Evolutionary conservation across 2,797 vertebrate genomes (phyloP), one percentile per base, ranked within the genome.

Genomic region (Pagetopsis macropterus): DNA sequence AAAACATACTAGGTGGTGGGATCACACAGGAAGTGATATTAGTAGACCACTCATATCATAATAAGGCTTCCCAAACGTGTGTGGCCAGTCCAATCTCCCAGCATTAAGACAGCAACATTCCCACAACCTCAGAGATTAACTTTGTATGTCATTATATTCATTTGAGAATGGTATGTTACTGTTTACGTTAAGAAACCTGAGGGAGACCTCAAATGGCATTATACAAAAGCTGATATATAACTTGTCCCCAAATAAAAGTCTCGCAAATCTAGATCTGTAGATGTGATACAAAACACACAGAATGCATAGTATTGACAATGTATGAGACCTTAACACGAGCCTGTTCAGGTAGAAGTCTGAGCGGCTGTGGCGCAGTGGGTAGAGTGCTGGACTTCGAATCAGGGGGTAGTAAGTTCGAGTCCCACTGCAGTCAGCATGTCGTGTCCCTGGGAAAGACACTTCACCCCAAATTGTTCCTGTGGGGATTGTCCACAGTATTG

Each of bases 321-420:
- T 19, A 57, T 45, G 14, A 72, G 33, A 21, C 21, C 43, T 71
- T 46, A 40, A 54, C 55, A 67, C 12, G 55, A 12, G 11, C 9
- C 59, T 41, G 8, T 31, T 74, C 17, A 54, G 43, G 41, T 44
- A 51, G 46, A 21, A 70, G 62, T 13, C 8, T 14, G 49, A 21
- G 21, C 21, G 21, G 21, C 21, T 21, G 21, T 21, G 21, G 21
- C 21, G 2, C 21, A 21, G 21, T 21, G 21, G 21, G 2, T 21
- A 21, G 21, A 0, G 21, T 21, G 21, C 21, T 21, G 21, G 21
- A 21, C 21, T 21, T 21, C 2, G 21, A 21, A 21, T 21, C 21
- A 21, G 21, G 2, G 21, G 21, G 21, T 21, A 2, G 21, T 2
- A 21, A 21, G 2, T 21, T 21, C 21, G 21, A 21, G 21, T 21